Evolutionary conservation across 2,113 vertebrate genomes (phyloP), one percentile per base, ranked within the genome.

Genomic region (Corapipo altera): DNA sequence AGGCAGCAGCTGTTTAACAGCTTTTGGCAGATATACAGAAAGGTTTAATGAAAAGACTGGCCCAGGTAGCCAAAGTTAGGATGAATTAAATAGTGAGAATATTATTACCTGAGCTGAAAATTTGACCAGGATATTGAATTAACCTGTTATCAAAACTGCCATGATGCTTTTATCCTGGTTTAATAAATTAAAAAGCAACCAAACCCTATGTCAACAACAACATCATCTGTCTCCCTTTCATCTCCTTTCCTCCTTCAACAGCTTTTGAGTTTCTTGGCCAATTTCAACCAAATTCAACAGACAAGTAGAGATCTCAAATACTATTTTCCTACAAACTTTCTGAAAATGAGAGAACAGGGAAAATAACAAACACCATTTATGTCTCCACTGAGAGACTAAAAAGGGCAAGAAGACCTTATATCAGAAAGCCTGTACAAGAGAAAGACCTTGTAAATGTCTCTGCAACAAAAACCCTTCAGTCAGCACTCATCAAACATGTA

Each of bases 21-120:
- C 41, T 62, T 91, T 73, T 89, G 92, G 78, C 78, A 94, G 66
- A 72, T 78, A 52, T 1, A 83, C 44, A 83, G 66, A 73, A 85
- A 85, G 49, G 32, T 70, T 88, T 93, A 65, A 85, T 73, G 61
- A 87, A 81, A 95, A 85, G 88, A 85, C 35, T 69, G 67, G 54
- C 41, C 75, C 41, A 94, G 85, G 92, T 85, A 95, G 58, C 24
- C 54, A 65, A 79, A 89, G 48, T 80, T 49, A 69, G 72, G 71
- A 88, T 79, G 8, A 82, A 88, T 69, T 76, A 90, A 82, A 91
- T 90, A 94, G 85, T 61, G 91, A 95, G 65, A 96, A 93, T 91
- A 82, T 14, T 66, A 32, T 69, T 85, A 85, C 74, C 27, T 30
- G 2, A 84, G 57, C 61, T 94, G 92, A 86, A 91, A 96, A 95